Evolutionary conservation across 2,797 vertebrate species (phyloP), one percentile per base, ranked within the genome.

Genomic region (Chelon auratus): DNA sequence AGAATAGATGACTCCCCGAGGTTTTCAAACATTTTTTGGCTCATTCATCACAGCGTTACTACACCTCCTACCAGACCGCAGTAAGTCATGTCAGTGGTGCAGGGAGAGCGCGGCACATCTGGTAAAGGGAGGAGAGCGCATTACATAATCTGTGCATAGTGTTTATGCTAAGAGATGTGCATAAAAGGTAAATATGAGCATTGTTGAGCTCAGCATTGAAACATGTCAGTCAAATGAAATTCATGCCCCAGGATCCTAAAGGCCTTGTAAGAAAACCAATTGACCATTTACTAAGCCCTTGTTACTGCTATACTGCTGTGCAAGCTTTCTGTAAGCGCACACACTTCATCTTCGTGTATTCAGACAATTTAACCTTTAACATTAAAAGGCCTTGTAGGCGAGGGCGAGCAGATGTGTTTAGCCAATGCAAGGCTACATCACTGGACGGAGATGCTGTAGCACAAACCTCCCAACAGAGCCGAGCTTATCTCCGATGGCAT

Each of bases 1-100:
- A 62, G 68, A 85, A 82, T 39, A 76, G 59, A 86, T 0, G 36
- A 66, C 54, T 89, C 79, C 68, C 77, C 75, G 60, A 59, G 72
- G 75, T 75, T 72, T 81, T 72, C 2, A 57, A 50, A 64, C 3
- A 9, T 76, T 78, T 33, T 88, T 72, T 39, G 62, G 55, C 68
- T 68, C 63, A 61, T 61, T 75, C 63, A 55, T 79, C 75, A 72
- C 40, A 60, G 58, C 2, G 9, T 70, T 63, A 65, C 75, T 57
- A 13, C 57, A 48, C 58, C 52, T 45, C 62, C 43, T 42, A 55
- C 62, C 26, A 57, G 73, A 15, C 47, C 75, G 66, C 73, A 68
- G 33, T 69, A 36, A 57, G 50, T 79, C 72, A 74, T 69, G 37
- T 64, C 39, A 62, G 73, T 59, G 36, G 30, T 63, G 59, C 13